phyloP scores from a whole-genome alignment of 2,888 invertebrate species.

The Camptogramma bilineatum region DNA sequence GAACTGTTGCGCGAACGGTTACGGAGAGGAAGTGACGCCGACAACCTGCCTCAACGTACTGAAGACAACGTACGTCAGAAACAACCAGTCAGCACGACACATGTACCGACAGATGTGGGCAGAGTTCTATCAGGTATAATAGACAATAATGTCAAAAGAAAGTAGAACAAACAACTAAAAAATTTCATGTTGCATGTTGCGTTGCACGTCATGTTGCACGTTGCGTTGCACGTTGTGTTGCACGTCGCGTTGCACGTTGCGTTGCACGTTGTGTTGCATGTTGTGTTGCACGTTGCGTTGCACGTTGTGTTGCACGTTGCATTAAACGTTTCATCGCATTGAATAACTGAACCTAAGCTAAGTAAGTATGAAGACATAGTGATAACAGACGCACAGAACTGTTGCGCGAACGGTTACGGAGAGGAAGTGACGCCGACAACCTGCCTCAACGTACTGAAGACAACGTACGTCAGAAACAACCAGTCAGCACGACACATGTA shows the following conservation, averaged over 20 bases:
- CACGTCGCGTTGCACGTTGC: no score
- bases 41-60: slow-evolving; percentile 76
- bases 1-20: slow-evolving; percentile 81
- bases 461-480: slow-evolving; percentile 73
- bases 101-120: slow-evolving; percentile 79
- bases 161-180: no score
- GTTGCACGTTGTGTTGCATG: no score
- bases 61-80: slow-evolving; percentile 73
- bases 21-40: slow-evolving; percentile 73
- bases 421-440: slow-evolving; percentile 75
- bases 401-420: slow-evolving; percentile 77
- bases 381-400: slow-evolving; percentile 82
- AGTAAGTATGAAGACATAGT: slow-evolving; percentile 87
- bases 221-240: no score
- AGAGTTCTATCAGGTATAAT: slow-evolving; percentile 73
- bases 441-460: slow-evolving; percentile 73
- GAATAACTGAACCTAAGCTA: no score
- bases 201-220: no score
- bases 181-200: no score
- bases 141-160: no score
- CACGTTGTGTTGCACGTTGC: no score
- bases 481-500: slow-evolving; percentile 70
- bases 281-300: no score
- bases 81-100: slow-evolving; percentile 65
- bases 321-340: no score